These are phyloP conservation scores for Gymnothorax javanicus DNA, from an alignment of 2,797 vertebrate genomes.

Conservation along the genomic window DNA sequence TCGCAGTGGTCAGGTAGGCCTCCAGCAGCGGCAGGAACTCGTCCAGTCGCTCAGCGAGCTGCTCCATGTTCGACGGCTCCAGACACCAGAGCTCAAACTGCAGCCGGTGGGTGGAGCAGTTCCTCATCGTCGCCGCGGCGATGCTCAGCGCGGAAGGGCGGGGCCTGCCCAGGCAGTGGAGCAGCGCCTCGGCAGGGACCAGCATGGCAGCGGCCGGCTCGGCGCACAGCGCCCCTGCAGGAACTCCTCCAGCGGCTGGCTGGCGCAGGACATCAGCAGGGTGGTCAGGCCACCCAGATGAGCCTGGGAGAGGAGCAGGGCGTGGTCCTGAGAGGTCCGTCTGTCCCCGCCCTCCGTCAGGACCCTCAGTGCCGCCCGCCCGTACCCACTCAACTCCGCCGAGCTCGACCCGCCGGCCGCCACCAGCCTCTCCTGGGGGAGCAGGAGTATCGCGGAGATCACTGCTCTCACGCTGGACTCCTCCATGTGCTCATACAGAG, in stretches of 20 bases:
- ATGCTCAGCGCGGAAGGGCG: constrained; percentile 56
- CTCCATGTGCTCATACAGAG: constrained; percentile 76
- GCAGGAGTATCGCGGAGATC: constrained; percentile 66
- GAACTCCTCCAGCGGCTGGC: constrained; percentile 73
- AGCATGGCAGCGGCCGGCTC: constrained; percentile 73
- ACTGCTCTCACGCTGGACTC: constrained; percentile 70
- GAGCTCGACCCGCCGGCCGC: constrained; percentile 35
- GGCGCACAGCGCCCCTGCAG: constrained; percentile 71
- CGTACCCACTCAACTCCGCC: constrained; percentile 75
- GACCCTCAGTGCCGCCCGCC: constrained; percentile 75
- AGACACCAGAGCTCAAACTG: constrained; percentile 87
- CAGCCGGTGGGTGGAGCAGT: constrained; percentile 80
- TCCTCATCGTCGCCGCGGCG: constrained; percentile 70
- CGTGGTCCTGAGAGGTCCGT: constrained; percentile 45
- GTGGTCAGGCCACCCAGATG: constrained; percentile 77
- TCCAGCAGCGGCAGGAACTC: constrained; percentile 75
- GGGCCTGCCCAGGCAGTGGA: constrained; percentile 74
- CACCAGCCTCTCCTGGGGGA: constrained; percentile 61
- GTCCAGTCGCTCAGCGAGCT: constrained; percentile 61
- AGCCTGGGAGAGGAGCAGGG: constrained; percentile 67
- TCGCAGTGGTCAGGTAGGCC: constrained; percentile 70
- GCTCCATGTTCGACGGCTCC: constrained; percentile 51
- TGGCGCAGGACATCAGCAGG: constrained; percentile 74
- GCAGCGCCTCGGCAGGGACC: constrained; percentile 69
- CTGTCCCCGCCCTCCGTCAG: constrained; percentile 65